Evolutionary conservation across 2,113 vertebrate species (phyloP), one percentile per base, ranked within the genome.

Genomic region (Psettodes erumei): DNA sequence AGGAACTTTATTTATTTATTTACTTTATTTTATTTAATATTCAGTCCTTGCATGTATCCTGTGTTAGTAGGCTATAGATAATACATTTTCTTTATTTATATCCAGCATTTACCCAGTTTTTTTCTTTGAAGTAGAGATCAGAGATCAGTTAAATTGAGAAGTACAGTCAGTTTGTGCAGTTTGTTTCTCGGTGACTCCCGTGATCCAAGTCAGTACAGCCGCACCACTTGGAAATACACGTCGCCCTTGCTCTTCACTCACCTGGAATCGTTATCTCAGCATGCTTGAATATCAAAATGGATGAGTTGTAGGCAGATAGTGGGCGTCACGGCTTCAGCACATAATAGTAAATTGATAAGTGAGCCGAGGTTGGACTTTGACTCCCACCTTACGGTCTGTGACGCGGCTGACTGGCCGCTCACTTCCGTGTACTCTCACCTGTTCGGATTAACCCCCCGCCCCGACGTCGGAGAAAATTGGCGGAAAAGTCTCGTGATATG

Each of bases 341-440:
- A 71, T 23, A 60, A 79, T 28, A 58, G 60, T 11, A 62, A 35
- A 75, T 1, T 53, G 79, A 85, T 75, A 82, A 77, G 65, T 30
- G n/a, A 80, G 7, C 53, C 35, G 35, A 56, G 37, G 37, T 42
- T 87, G 89, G 90, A 87, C 90, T 90, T 90, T 88, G 90, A 84
- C 78, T 72, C 43, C 42, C 8, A 7, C 18, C 10, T 69, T 58
- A 18, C 25, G 23, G 72, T 37, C 1, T 8, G 27, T 47, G 11
- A 53, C 50, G 6, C 25, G 33, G 55, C 28, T 38, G 35, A 19
- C 40, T 55, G 61, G 25, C 3, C 65, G 21, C 15, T 3, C 48
- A 90, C 86, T 92, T 91, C 91, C 89, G 88, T 54, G 80, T 87
- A 1, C 21, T 21, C 79, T 83, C 73, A 81, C 81, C 79, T 89